Evolutionary conservation across 2,888 invertebrate species (phyloP).

Genomic region (Drosophila atroscutellata): DNA sequence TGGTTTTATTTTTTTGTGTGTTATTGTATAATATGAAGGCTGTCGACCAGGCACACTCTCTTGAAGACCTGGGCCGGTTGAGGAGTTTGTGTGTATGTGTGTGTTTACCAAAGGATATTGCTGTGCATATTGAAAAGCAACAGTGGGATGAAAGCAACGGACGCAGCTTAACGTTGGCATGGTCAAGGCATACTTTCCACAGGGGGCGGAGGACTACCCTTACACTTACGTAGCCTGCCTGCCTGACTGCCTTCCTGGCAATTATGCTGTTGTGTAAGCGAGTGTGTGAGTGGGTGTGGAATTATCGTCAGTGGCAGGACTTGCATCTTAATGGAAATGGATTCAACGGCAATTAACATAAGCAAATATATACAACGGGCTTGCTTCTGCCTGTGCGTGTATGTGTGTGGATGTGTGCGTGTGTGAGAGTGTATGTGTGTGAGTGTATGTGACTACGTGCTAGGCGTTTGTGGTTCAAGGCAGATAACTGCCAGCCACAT

Average conservation of each 20-base stretch:
- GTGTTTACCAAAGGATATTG: slow-evolving; percentile 81
- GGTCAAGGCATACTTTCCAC: slow-evolving; percentile 75
- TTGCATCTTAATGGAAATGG: slow-evolving; percentile 83
- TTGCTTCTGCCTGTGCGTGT: slow-evolving; percentile 26
- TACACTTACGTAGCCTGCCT: slow-evolving; percentile 31
- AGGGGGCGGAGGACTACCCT: slow-evolving; percentile 7
- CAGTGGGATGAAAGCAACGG: slow-evolving; percentile 52
- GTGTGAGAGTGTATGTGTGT: slow-evolving; percentile 12
- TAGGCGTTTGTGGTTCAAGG: slow-evolving; percentile 74
- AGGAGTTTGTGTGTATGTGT: slow-evolving; percentile 38
- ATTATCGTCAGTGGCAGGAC: slow-evolving; percentile 78
- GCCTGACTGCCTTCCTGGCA: slow-evolving; percentile 53
- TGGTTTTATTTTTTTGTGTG: slow-evolving; percentile 64
- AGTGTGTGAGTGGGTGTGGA: slow-evolving; percentile 62
- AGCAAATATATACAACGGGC: slow-evolving; percentile 82
- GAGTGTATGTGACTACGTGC: slow-evolving; percentile 60
- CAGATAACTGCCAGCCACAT: slow-evolving; percentile 59
- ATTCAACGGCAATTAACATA: slow-evolving; percentile 84
- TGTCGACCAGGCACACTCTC: slow-evolving; percentile 8
- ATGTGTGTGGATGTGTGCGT: background rate
- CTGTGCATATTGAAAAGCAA: slow-evolving; percentile 81
- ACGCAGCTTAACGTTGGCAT: slow-evolving; percentile 64
- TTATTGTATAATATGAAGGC: slow-evolving; percentile 78
- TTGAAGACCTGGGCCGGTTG: slow-evolving; percentile 8
- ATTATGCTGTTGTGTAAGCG: slow-evolving; percentile 58